Percentiles rank a stretch among this genome's conserved stretches.
These are phyloP conservation scores for Megalops atlanticus DNA, from an alignment of 2,113 vertebrate genomes.

Conservation along the genomic window DNA sequence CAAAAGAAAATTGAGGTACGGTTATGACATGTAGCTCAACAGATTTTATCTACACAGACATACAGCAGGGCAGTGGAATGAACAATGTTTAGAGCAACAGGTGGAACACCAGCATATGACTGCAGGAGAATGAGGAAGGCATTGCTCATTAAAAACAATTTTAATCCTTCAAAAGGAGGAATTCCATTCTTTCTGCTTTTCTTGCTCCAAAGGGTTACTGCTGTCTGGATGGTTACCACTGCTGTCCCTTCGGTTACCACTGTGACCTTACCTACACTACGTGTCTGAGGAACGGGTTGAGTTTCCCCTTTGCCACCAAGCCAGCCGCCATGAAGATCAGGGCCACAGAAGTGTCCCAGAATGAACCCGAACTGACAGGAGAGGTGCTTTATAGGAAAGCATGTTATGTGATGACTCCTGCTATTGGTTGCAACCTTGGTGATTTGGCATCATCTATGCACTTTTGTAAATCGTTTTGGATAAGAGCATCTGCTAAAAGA, in stretches of 20 bases:
- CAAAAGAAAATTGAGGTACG: not conserved
- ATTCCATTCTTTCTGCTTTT: not conserved
- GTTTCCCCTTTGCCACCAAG: constrained; percentile 37
- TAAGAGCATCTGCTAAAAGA: no score
- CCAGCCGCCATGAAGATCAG: constrained; percentile 33
- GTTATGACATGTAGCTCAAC: no score
- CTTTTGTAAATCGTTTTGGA: no score
- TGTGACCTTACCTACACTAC: constrained; percentile 49
- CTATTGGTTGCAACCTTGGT: no score
- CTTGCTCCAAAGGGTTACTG: constrained; percentile 51
- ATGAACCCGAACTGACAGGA: not conserved
- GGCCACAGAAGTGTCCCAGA: constrained; percentile 25
- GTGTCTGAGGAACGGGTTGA: constrained; percentile 43
- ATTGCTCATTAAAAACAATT: not conserved
- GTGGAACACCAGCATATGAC: no score
- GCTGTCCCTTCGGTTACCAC: constrained; percentile 54
- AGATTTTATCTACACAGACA: no score
- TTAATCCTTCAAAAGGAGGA: not conserved
- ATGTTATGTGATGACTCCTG: not conserved
- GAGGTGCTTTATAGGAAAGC: not conserved
- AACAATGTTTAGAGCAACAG: no score
- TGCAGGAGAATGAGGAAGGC: no score
- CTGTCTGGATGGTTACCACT: constrained; percentile 61
- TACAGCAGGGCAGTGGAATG: not conserved
- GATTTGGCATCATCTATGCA: no score